Evolutionary conservation across 1,140 invertebrate genomes (phyloP).

Genomic region (Gryllus bimaculatus): DNA sequence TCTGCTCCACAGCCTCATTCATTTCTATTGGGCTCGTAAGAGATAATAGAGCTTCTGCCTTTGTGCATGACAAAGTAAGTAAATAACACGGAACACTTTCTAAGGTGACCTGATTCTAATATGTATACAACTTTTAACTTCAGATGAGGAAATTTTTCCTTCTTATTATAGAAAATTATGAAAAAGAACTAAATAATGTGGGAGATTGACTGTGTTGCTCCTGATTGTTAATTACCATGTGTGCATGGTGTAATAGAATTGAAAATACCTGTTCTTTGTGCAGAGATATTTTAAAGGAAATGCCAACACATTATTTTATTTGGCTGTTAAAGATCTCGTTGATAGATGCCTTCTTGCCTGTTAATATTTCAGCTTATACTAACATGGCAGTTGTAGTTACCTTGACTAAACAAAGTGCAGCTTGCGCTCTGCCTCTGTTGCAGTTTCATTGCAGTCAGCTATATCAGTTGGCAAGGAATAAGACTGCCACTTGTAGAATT

Average conservation of each 20-base stretch:
- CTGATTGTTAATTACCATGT: neutral
- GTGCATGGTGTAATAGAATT: neutral
- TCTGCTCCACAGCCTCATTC: slow-evolving; percentile 18
- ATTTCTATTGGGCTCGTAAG: slow-evolving; percentile 21
- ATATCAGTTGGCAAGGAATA: neutral
- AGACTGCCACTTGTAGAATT: neutral
- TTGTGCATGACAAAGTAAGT: neutral
- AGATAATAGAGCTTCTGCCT: slow-evolving; percentile 16
- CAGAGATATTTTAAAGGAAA: neutral
- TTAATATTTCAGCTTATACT: neutral
- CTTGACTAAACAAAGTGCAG: neutral
- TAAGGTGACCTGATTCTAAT: neutral
- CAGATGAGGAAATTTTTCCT: neutral
- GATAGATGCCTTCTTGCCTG: slow-evolving; percentile 3
- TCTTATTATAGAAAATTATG: neutral
- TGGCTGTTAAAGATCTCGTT: neutral
- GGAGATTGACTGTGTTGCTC: neutral
- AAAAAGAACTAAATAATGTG: neutral
- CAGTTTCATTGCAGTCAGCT: neutral
- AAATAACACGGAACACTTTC: neutral
- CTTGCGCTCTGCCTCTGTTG: neutral
- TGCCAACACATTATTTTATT: neutral
- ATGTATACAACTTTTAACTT: neutral
- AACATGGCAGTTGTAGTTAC: neutral
- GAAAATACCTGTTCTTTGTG: neutral